phyloP scores from a whole-genome alignment of 2,113 vertebrate genomes.

The Lynx canadensis region DNA sequence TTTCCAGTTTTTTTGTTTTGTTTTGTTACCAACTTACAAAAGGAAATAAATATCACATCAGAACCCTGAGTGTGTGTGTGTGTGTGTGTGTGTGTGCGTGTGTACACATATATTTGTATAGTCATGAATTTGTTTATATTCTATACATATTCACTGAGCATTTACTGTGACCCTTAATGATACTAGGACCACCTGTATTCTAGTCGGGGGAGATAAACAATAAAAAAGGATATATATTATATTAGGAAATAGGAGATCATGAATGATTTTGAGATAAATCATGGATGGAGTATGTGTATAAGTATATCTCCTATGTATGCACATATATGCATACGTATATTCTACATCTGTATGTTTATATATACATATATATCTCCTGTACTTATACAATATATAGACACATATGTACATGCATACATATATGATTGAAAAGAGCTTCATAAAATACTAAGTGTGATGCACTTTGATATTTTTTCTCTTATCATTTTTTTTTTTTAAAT shows the following conservation, averaged over 20 bases:
- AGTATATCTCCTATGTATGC: neutral
- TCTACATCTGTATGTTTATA: neutral
- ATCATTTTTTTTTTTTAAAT: neutral
- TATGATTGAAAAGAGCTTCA: neutral
- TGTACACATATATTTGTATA: neutral
- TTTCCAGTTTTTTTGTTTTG: neutral
- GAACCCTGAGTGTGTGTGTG: neutral
- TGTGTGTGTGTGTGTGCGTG: neutral
- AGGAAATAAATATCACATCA: neutral
- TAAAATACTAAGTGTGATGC: neutral
- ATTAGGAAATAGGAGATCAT: neutral
- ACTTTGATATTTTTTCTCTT: neutral
- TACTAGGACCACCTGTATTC: neutral
- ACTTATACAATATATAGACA: neutral
- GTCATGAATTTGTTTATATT: neutral
- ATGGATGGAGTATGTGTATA: neutral
- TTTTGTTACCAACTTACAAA: neutral
- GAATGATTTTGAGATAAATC: neutral
- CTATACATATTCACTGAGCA: neutral
- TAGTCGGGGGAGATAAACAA: neutral
- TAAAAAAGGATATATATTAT: neutral
- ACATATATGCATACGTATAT: neutral
- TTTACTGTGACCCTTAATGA: neutral
- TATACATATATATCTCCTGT: neutral
- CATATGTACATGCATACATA: neutral